phyloP scores from a whole-genome alignment of 2,113 vertebrate genomes.

The Nycticebus coucang region DNA sequence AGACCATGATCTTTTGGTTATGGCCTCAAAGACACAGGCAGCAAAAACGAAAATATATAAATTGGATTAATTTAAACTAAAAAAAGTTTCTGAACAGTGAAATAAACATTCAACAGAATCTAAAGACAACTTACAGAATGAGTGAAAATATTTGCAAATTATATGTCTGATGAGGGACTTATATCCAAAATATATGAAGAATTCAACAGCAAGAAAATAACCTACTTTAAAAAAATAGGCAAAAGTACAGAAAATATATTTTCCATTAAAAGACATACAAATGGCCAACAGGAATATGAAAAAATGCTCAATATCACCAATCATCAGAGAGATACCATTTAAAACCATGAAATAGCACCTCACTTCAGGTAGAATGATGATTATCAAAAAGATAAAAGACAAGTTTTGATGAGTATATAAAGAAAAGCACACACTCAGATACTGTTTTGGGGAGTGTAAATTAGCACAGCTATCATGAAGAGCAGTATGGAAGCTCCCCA shows the following conservation, averaged over 20 bases:
- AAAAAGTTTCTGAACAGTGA: neutral
- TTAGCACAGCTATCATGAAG: neutral
- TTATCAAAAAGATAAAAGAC: neutral
- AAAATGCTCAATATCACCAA: neutral
- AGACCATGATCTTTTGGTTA: neutral
- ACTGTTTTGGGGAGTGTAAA: neutral
- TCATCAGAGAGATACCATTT: neutral
- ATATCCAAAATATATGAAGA: neutral
- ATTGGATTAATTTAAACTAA: neutral
- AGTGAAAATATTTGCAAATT: neutral
- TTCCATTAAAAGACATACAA: neutral
- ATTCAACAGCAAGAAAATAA: neutral
- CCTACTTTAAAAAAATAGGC: neutral
- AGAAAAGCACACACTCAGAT: neutral
- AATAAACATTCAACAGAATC: neutral
- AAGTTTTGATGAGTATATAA: neutral
- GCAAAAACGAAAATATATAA: neutral
- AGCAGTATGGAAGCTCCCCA: neutral
- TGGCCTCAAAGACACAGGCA: neutral
- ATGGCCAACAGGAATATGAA: neutral
- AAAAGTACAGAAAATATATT: neutral
- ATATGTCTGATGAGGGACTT: neutral
- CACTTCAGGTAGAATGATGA: neutral
- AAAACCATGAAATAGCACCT: neutral
- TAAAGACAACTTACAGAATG: neutral